These are phyloP conservation scores for Leptatherina wallacei DNA, from an alignment of 2,797 vertebrate genomes.

Conservation along the genomic window DNA sequence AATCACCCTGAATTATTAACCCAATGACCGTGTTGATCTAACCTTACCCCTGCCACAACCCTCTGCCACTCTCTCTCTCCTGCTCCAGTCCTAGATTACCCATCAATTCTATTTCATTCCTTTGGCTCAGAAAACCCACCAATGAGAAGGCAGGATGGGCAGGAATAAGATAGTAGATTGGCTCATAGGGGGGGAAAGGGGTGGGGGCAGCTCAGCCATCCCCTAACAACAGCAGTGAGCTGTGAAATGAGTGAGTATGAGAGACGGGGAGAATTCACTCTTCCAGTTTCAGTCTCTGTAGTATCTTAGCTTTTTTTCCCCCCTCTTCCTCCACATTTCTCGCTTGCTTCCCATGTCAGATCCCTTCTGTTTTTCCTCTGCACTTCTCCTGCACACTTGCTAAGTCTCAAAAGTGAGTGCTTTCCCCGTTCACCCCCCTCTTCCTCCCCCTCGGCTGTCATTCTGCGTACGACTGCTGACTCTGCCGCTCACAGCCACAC, in stretches of 20 bases:
- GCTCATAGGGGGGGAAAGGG: conserved; percentile 66
- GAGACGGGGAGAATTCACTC: conserved; percentile 50
- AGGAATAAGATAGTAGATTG: conserved; percentile 74
- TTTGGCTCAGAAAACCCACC: conserved; percentile 68
- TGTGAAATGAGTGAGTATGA: conserved; percentile 67
- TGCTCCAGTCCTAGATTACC: conserved; percentile 68
- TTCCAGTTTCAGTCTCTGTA: conserved; percentile 28
- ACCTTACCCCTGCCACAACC: conserved; percentile 21
- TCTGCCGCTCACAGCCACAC: conserved; percentile 51
- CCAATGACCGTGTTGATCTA: conserved; percentile 14
- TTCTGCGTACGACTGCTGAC: conserved; percentile 57
- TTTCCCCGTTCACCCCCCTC: background rate
- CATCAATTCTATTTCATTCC: conserved; percentile 81
- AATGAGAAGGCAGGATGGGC: conserved; percentile 68
- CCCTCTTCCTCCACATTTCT: conserved; percentile 7
- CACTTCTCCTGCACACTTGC: conserved; percentile 28
- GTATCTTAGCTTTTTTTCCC: background rate
- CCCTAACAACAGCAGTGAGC: conserved; percentile 82
- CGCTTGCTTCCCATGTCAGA: background rate
- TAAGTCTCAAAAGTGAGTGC: conserved; percentile 31
- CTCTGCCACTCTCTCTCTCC: conserved; percentile 20
- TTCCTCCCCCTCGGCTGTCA: conserved; percentile 43
- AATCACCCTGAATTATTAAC: background rate
- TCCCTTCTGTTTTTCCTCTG: conserved; percentile 20
- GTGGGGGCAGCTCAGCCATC: conserved; percentile 66